These are phyloP conservation scores for Panagrolaimus sp. DNA, from an alignment of 1,140 invertebrate genomes.

Conservation along the genomic window DNA sequence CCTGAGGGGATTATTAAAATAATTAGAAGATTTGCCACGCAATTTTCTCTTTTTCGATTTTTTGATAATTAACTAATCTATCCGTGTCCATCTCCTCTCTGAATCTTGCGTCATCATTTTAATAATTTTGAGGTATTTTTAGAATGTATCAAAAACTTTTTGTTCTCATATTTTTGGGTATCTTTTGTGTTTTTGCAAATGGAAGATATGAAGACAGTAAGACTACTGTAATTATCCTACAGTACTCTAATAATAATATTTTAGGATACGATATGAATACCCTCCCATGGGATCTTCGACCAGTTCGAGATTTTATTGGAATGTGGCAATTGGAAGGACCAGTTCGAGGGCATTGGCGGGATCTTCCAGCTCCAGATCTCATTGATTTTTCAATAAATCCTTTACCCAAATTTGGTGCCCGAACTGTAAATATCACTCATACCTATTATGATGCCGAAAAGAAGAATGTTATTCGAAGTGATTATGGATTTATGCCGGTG, in stretches of 20 bases:
- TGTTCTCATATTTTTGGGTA: not conserved
- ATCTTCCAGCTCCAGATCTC: slow-evolving; percentile 53
- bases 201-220: slow-evolving; percentile 39
- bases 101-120: not conserved
- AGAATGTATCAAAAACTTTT: slow-evolving; percentile 4
- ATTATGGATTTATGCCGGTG: slow-evolving; percentile 59
- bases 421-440: slow-evolving; percentile 58
- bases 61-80: too few relatives aligned
- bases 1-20: too few relatives aligned
- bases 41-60: too few relatives aligned
- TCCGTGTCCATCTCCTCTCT: too few relatives aligned
- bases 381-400: slow-evolving; percentile 60
- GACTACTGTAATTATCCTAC: not conserved
- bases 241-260: slow-evolving; percentile 16
- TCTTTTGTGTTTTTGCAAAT: not conserved
- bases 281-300: slow-evolving; percentile 54
- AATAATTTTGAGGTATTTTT: not conserved
- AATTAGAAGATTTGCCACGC: too few relatives aligned
- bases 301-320: slow-evolving; percentile 56
- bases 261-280: slow-evolving; percentile 52
- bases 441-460: slow-evolving; percentile 21
- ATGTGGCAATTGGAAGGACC: slow-evolving; percentile 41
- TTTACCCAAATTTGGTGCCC: slow-evolving; percentile 57
- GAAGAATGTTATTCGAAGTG: slow-evolving; percentile 28
- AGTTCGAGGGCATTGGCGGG: slow-evolving; percentile 32